Evolutionary conservation across 2,797 vertebrate genomes (phyloP).

Genomic region (Mastacembelus armatus): DNA sequence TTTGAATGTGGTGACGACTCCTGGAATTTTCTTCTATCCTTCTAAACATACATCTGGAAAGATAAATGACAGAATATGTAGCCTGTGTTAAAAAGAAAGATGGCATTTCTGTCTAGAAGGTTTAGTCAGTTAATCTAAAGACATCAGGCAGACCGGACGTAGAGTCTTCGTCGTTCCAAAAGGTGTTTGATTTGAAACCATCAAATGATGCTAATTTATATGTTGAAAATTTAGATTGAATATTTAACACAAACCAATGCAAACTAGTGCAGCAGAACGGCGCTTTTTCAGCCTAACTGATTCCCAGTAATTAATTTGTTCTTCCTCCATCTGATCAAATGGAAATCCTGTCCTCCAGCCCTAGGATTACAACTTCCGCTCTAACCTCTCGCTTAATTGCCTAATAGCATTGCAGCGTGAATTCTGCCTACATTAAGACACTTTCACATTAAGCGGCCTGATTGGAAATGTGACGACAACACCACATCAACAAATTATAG

Average conservation of each 20-base stretch:
- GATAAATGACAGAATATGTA: background rate
- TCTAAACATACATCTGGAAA: background rate
- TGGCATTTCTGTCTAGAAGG: background rate
- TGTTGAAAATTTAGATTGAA: too few species aligned
- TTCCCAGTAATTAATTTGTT: conserved; percentile 92
- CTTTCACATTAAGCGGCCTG: conserved; percentile 94
- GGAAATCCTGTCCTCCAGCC: conserved; percentile 86
- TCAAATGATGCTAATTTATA: conserved; percentile 26
- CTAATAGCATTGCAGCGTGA: conserved; percentile 98
- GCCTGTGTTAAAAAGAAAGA: background rate
- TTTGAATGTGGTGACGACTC: background rate
- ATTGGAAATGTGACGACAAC: conserved; percentile 99
- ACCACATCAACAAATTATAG: conserved; percentile 96
- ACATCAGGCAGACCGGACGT: background rate
- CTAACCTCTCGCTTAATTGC: conserved; percentile 96
- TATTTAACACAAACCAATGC: conserved; percentile 75
- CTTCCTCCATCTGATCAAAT: conserved; percentile 91
- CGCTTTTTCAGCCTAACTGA: conserved; percentile 84
- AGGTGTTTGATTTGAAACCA: conserved; percentile 1
- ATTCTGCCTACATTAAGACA: conserved; percentile 96
- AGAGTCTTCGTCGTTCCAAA: background rate
- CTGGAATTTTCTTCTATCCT: background rate
- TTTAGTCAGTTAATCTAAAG: background rate
- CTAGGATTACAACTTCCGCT: conserved; percentile 94
- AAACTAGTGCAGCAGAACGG: conserved; percentile 72